phyloP scores from a whole-genome alignment of 2,888 invertebrate species.

The Ectemnius lituratus region DNA sequence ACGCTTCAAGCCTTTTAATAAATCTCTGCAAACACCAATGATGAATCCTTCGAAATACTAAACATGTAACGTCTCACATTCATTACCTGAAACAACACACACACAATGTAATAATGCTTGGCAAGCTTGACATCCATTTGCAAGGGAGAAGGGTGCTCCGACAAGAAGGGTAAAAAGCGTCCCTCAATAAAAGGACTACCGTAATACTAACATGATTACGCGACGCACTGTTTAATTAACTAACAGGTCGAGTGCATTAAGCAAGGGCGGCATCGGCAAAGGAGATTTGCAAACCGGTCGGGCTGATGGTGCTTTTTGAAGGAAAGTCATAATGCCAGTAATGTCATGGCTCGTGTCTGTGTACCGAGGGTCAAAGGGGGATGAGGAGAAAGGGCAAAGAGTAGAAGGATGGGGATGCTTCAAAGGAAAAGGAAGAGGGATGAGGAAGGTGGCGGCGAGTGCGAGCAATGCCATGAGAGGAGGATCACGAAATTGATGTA shows the following conservation, averaged over 20 bases:
- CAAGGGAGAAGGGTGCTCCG: background rate
- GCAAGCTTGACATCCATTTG: too few relatives aligned
- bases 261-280: too few relatives aligned
- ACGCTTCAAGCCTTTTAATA: too few relatives aligned
- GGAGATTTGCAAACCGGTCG: background rate
- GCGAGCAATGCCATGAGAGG: slow-evolving; percentile 17
- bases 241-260: too few relatives aligned
- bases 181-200: too few relatives aligned
- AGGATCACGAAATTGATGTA: slow-evolving; percentile 46
- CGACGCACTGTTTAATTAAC: too few relatives aligned
- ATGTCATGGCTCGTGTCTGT: slow-evolving; percentile 2
- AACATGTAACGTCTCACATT: too few relatives aligned
- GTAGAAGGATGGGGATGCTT: slow-evolving; percentile 21
- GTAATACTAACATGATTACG: too few relatives aligned
- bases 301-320: background rate
- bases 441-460: background rate
- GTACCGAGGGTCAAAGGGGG: background rate
- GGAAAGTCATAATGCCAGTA: background rate
- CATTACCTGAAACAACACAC: too few relatives aligned
- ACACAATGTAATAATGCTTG: too few relatives aligned
- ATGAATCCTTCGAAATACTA: background rate
- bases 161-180: slow-evolving; percentile 31
- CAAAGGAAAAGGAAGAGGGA: slow-evolving; percentile 14
- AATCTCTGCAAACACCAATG: too few relatives aligned
- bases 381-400: too few relatives aligned